phyloP scores from a whole-genome alignment of 2,888 invertebrate species.

The Ornithoptera priamus region DNA sequence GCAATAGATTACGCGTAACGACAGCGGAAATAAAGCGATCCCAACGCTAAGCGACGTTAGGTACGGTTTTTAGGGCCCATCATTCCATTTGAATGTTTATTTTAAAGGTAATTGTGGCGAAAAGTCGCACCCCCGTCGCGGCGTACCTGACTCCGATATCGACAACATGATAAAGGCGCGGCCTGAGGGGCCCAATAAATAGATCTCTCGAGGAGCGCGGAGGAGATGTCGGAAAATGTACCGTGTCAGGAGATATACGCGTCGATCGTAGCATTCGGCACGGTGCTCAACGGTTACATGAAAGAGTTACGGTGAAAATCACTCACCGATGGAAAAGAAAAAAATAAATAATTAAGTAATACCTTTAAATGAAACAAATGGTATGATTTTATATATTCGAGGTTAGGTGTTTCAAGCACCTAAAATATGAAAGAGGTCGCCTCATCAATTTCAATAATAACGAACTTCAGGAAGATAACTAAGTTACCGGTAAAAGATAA shows the following conservation, averaged over 20 bases:
- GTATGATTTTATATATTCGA: no score
- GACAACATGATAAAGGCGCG: conserved; percentile 77
- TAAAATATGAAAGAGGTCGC: no score
- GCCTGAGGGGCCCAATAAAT: conserved; percentile 75
- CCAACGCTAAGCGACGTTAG: conserved; percentile 56
- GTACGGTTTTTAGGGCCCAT: conserved; percentile 68
- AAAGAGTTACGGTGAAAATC: no score
- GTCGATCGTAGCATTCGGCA: conserved; percentile 49
- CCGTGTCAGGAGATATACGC: conserved; percentile 42
- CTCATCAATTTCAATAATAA: no score
- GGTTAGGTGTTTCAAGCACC: no score
- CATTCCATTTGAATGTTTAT: conserved; percentile 75
- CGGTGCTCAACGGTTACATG: conserved; percentile 43
- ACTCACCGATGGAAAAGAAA: no score
- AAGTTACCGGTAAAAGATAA: no score
- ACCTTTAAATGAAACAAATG: no score
- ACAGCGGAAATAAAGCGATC: conserved; percentile 72
- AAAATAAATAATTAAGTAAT: no score
- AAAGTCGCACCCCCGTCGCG: conserved; percentile 57
- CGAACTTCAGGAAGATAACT: no score
- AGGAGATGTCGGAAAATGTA: conserved; percentile 72
- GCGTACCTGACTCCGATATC: conserved; percentile 74
- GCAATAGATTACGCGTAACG: conserved; percentile 73
- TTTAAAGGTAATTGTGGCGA: conserved; percentile 73
- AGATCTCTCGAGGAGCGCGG: conserved; percentile 54